Evolutionary conservation across 2,113 vertebrate genomes (phyloP).

Genomic region (Delphinapterus leucas): DNA sequence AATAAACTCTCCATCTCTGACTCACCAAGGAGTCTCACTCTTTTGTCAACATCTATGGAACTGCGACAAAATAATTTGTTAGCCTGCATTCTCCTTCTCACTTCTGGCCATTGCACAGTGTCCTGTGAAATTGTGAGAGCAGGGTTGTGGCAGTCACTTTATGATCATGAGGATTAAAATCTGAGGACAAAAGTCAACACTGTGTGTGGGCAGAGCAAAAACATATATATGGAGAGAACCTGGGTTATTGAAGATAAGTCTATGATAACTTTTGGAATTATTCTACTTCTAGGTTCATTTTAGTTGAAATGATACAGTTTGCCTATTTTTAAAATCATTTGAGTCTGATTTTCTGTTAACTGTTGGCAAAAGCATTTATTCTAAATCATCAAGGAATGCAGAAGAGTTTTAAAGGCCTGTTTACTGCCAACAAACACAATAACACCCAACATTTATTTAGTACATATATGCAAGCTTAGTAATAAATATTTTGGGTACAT

Average conservation of each 20-base stretch:
- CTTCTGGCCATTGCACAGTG: background rate
- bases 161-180: background rate
- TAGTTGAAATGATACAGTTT: background rate
- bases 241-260: background rate
- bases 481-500: background rate
- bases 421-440: background rate
- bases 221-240: background rate
- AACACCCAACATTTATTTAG: background rate
- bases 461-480: background rate
- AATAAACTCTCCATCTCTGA: background rate
- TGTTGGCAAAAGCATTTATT: background rate
- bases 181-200: background rate
- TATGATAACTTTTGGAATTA: background rate
- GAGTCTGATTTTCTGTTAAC: background rate
- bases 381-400: background rate
- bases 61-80: background rate
- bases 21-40: background rate
- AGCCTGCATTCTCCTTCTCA: background rate
- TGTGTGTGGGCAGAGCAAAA: background rate
- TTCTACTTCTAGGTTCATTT: background rate
- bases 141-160: background rate
- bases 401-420: background rate
- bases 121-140: background rate
- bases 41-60: background rate
- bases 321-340: background rate